A percentile compares a stretch with the other conserved stretches of the same genome.
These are phyloP conservation scores for Rutpela maculata DNA, from an alignment of 2,888 invertebrate species.

Conservation along the genomic window DNA sequence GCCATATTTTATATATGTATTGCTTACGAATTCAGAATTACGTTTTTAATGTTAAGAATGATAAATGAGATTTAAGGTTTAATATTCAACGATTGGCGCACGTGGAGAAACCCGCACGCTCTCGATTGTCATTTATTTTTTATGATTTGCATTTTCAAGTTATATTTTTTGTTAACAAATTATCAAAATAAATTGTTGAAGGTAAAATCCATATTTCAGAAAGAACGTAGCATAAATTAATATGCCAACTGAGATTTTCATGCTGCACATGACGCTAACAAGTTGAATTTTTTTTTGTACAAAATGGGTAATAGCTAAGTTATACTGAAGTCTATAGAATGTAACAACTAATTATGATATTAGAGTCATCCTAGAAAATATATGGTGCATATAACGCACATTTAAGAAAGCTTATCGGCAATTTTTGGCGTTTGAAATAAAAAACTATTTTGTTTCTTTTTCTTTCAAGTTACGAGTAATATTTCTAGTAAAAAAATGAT, in stretches of 20 bases:
- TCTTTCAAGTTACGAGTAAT: too few relatives aligned
- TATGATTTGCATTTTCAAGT: neutral
- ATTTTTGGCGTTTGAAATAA: too few relatives aligned
- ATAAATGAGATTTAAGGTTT: neutral
- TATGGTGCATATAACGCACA: too few relatives aligned
- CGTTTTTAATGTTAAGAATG: neutral
- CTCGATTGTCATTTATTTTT: slow-evolving; percentile 7
- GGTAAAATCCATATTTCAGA: neutral
- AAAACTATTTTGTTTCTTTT: too few relatives aligned
- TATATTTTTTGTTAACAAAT: neutral
- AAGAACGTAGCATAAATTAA: neutral
- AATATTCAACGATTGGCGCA: slow-evolving; percentile 1
- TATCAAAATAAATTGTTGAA: neutral
- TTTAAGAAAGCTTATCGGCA: too few relatives aligned
- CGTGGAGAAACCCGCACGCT: slow-evolving; percentile 1
- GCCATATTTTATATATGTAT: neutral
- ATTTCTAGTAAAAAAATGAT: too few relatives aligned
- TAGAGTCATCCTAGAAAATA: too few relatives aligned
- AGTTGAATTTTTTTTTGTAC: too few relatives aligned
- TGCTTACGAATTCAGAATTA: neutral
- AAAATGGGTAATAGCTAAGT: neutral
- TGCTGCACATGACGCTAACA: neutral
- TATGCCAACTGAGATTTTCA: neutral
- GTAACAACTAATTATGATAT: neutral
- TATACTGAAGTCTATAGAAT: neutral